phyloP scores from a whole-genome alignment of 2,113 vertebrate species.

The Tenrec ecaudatus region DNA sequence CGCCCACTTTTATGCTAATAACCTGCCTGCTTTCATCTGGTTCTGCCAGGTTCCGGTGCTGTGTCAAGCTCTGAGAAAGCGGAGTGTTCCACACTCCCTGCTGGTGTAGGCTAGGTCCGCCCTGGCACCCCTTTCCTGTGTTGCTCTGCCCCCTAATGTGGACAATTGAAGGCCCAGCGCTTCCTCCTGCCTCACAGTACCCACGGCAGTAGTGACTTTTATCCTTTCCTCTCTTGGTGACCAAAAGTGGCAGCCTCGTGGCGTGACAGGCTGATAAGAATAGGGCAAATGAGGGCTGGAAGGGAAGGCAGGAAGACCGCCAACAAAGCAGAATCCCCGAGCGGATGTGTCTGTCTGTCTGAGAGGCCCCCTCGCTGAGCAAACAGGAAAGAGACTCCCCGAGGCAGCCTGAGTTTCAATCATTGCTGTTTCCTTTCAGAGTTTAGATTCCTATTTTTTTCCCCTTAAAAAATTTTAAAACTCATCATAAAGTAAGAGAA shows the following conservation, averaged over 20 bases:
- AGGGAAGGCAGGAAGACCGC: background rate
- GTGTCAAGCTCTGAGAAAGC: background rate
- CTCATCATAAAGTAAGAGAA: background rate
- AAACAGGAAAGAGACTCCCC: conserved; percentile 55
- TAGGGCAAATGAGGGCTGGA: background rate
- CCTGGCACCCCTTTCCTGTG: background rate
- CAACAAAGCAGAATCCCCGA: background rate
- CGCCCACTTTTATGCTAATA: background rate
- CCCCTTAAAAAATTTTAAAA: background rate
- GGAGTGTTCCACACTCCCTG: background rate
- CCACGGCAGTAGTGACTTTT: background rate
- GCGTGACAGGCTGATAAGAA: background rate
- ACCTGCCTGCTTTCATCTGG: background rate
- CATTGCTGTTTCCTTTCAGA: conserved; percentile 33
- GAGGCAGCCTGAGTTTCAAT: conserved; percentile 13
- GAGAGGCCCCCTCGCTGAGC: background rate
- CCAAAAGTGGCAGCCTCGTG: background rate
- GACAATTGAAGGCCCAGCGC: background rate
- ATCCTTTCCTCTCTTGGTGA: background rate
- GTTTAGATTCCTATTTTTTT: background rate
- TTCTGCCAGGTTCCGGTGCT: background rate
- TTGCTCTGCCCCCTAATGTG: background rate
- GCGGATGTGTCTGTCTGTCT: conserved; percentile 55
- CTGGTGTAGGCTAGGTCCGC: background rate
- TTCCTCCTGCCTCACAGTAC: background rate